Evolutionary conservation across 2,113 vertebrate genomes (phyloP).

Genomic region (Labeo rohita): DNA sequence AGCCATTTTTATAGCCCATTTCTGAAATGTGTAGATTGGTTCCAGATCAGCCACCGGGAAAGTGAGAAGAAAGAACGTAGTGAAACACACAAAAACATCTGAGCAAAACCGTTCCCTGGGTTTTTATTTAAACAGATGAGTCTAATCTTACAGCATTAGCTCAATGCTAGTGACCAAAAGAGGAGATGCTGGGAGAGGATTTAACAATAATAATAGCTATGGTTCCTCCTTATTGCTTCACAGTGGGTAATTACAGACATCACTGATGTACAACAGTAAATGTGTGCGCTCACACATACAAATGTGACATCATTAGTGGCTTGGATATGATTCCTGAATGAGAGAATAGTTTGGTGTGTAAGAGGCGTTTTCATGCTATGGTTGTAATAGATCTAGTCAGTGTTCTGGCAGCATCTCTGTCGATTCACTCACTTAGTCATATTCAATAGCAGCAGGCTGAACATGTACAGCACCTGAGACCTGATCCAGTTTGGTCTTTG

Average conservation of each 20-base stretch:
- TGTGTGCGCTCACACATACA: background rate
- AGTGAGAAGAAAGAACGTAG: too few species aligned
- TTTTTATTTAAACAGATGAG: too few species aligned
- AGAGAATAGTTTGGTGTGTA: slow-evolving; percentile 45
- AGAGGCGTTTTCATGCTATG: slow-evolving; percentile 51
- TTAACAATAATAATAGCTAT: too few species aligned
- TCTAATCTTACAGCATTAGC: too few species aligned
- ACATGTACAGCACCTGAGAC: slow-evolving; percentile 65
- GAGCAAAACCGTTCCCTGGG: too few species aligned
- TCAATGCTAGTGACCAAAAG: too few species aligned
- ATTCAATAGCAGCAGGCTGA: slow-evolving; percentile 62
- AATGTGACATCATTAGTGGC: background rate
- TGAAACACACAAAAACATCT: too few species aligned
- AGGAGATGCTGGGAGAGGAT: too few species aligned
- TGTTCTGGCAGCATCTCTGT: slow-evolving; percentile 49
- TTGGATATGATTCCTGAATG: background rate
- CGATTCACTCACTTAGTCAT: slow-evolving; percentile 53
- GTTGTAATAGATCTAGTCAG: slow-evolving; percentile 66
- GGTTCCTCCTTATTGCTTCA: too few species aligned
- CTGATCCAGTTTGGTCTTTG: slow-evolving; percentile 72
- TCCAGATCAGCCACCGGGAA: too few species aligned
- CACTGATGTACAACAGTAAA: background rate
- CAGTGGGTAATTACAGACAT: too few species aligned
- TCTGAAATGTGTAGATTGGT: background rate
- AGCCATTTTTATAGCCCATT: background rate